phyloP scores from a whole-genome alignment of 2,113 vertebrate species.

The Cettia cetti region DNA sequence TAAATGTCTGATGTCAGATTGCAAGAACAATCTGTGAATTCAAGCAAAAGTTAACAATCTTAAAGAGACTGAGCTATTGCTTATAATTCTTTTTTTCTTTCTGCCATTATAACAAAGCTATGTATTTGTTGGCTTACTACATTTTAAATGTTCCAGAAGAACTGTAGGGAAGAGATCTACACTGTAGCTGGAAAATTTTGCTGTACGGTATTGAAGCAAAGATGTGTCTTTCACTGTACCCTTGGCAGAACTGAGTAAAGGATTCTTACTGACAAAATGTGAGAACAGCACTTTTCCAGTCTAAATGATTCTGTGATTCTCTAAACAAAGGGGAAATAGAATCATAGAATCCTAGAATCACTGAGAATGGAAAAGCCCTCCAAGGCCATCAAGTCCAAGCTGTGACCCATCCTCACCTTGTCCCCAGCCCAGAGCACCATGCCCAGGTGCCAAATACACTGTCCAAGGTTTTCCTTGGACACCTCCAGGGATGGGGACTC shows the following conservation, averaged over 20 bases:
- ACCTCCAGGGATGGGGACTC: not conserved
- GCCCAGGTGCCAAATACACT: not conserved
- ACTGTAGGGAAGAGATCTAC: not conserved
- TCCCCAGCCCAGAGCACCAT: not conserved
- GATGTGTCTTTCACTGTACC: not conserved
- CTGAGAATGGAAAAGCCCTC: not conserved
- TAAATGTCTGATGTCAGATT: not conserved
- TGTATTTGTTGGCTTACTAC: not conserved
- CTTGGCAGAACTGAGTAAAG: not conserved
- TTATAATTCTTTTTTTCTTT: not conserved
- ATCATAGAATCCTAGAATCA: too few relatives aligned
- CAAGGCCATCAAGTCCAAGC: accelerated
- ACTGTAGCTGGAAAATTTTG: not conserved
- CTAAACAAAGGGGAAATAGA: not conserved
- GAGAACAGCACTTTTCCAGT: not conserved
- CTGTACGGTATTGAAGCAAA: not conserved
- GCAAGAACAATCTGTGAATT: not conserved
- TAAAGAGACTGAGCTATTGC: not conserved
- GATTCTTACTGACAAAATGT: not conserved
- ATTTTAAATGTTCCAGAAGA: not conserved
- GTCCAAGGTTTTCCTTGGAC: accelerated
- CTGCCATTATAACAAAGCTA: not conserved
- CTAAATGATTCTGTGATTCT: not conserved
- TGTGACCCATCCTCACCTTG: accelerated
- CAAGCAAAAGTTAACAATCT: not conserved